Percentiles rank a stretch among this genome's conserved stretches.
Conservation (phyloP, 2,888 invertebrate genomes). For the Ichneumoninae sp. region DNA sequence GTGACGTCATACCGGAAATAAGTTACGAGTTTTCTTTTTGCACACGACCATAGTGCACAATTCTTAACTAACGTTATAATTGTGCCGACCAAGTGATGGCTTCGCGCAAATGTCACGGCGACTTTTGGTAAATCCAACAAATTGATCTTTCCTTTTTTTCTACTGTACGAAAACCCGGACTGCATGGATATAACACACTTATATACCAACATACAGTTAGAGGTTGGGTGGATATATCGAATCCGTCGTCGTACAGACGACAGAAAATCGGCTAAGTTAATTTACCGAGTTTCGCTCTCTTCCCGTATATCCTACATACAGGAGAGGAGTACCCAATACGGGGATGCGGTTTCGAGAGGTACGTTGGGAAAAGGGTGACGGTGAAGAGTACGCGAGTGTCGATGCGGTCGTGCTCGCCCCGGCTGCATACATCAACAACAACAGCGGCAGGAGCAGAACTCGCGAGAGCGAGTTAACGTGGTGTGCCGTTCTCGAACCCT, state of each 20-base stretch:
- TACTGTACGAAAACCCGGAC: background rate
- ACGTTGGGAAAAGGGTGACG: slow-evolving; percentile 31
- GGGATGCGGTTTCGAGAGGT: slow-evolving; percentile 13
- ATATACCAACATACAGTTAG: background rate
- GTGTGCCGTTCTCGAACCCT: slow-evolving; percentile 42
- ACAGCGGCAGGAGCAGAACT: slow-evolving; percentile 43
- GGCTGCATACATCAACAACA: slow-evolving; percentile 45
- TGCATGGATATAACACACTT: background rate
- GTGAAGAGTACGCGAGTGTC: slow-evolving; percentile 37
- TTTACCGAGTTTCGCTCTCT: slow-evolving; percentile 32
- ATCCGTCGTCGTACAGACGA: slow-evolving; percentile 15
- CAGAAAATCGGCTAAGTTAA: slow-evolving; percentile 40
- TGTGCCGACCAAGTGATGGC: too few species aligned
- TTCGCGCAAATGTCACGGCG: too few species aligned
- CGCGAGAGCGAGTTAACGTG: slow-evolving; percentile 40
- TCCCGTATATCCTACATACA: slow-evolving; percentile 23
- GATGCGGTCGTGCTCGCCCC: slow-evolving; percentile 37
- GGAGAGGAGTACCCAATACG: slow-evolving; percentile 14
- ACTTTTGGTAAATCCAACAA: too few species aligned
- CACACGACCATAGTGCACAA: too few species aligned
- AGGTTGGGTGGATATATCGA: slow-evolving; percentile 9
- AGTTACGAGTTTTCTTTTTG: too few species aligned
- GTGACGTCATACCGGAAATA: too few species aligned
- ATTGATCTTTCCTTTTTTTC: too few species aligned
- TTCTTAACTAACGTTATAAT: too few species aligned